Conservation (phyloP, 1,140 invertebrate genomes). For the Solen grandis region DNA sequence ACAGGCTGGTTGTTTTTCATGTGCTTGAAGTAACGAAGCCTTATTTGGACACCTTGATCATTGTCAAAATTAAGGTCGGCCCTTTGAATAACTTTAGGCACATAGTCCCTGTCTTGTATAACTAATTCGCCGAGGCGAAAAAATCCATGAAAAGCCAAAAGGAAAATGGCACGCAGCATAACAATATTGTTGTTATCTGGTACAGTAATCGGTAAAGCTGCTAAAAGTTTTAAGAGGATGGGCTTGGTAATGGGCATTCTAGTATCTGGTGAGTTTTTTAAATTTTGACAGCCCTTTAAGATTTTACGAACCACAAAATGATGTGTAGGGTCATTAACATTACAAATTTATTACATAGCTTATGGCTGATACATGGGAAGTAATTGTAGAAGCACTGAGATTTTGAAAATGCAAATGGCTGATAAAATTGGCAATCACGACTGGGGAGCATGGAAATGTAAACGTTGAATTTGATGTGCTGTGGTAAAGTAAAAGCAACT, state of each 20-base stretch:
- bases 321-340: constrained; percentile 5
- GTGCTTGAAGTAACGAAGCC: not conserved
- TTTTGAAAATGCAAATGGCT: not conserved
- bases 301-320: constrained; percentile 36
- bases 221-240: too few species aligned
- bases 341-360: constrained; percentile 46
- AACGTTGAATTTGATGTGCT: too few species aligned
- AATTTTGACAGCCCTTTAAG: constrained; percentile 18
- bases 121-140: constrained; percentile 30
- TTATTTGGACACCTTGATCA: not conserved
- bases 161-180: constrained; percentile 7
- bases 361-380: constrained; percentile 38
- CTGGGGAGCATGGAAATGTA: too few species aligned
- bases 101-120: not conserved
- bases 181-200: constrained; percentile 1
- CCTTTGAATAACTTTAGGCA: constrained; percentile 1
- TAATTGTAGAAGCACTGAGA: constrained; percentile 22
- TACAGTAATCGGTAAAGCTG: not conserved
- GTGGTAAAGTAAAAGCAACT: too few species aligned
- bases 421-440: not conserved
- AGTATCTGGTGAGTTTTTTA: constrained; percentile 9
- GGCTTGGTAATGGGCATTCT: constrained; percentile 33
- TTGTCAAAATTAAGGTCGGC: not conserved
- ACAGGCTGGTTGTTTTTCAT: constrained; percentile 17
- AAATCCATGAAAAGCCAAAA: constrained; percentile 32